Evolutionary conservation across 2,113 vertebrate genomes (phyloP), one percentile per base, ranked within the genome.

Genomic region (Onychostruthus taczanowskii): DNA sequence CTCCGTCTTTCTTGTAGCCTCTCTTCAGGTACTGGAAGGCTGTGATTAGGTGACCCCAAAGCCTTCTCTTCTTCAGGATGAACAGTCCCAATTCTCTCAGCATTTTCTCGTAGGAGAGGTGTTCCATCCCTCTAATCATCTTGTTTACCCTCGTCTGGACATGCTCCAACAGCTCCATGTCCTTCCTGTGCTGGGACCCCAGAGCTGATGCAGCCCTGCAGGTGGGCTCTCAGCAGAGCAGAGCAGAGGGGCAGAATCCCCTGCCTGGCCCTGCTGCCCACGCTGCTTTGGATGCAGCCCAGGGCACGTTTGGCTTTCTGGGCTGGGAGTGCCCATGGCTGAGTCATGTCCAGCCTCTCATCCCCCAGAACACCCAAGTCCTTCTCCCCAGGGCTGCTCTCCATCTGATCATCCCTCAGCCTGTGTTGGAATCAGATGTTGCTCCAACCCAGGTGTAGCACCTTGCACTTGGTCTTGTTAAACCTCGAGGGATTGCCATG

Each of bases 241-340:
- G 39, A 69, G 39, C 20, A 77, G 63, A 66, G 30, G 27, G 26
- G 18, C n/a, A 55, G n/a, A 53, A 87, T 41, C 47, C 20, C 19
- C 39, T 39, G 28, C 47, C 55, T 61, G 0, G 1, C 24, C 43
- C 30, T 43, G 35, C 43, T 85, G 61, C 7, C 52, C 20, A 43
- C 0, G 0, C 24, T 49, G 70, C 61, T 85, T 5, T 58, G 62
- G 52, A 43, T 58, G 43, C 33, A 87, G 64, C 8, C 39, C n/a
- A 62, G n/a, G 39, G 6, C 16, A 53, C 0, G 0, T 10, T 14
- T 64, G 35, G 7, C 17, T 49, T 2, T 35, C 67, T 80, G 49
- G 3, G 26, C 24, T 56, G 22, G 0, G 4, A 47, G 30, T 41
- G 26, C 20, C 0, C 30, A 49, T 43, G 0, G 24, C 20, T 47